phyloP scores from a whole-genome alignment of 2,797 vertebrate genomes.

The Hipposideros larvatus region DNA sequence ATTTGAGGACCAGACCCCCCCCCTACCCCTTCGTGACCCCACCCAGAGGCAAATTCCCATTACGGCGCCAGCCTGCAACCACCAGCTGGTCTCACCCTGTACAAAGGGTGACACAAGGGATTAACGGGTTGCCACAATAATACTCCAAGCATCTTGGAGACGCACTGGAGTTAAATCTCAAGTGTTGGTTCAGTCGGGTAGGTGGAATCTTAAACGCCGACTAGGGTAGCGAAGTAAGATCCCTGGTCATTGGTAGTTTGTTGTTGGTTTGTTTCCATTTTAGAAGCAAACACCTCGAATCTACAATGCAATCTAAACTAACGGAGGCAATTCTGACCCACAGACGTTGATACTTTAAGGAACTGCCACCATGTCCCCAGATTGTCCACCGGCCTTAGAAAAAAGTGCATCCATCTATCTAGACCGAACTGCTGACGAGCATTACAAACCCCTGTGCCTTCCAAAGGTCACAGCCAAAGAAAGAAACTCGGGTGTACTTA shows the following conservation, averaged over 20 bases:
- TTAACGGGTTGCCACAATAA: conserved; percentile 1
- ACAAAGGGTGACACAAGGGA: background rate
- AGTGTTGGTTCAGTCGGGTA: background rate
- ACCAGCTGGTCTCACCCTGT: background rate
- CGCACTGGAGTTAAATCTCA: background rate
- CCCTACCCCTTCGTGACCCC: background rate
- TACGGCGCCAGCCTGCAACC: background rate
- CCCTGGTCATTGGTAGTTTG: background rate
- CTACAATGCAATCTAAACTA: background rate
- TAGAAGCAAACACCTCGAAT: conserved; percentile 37
- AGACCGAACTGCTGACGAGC: background rate
- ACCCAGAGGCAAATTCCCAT: background rate
- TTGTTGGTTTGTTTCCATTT: background rate
- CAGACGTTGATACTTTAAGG: background rate
- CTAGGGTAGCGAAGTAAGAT: background rate
- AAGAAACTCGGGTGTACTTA: conserved; percentile 90
- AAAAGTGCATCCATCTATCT: background rate
- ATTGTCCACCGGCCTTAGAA: background rate
- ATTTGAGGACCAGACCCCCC: background rate
- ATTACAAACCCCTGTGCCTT: background rate
- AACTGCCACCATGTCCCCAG: background rate
- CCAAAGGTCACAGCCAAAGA: background rate
- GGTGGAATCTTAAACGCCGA: background rate
- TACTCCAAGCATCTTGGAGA: background rate
- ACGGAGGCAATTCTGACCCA: background rate